These are phyloP conservation scores for Megalurothrips usitatus DNA, from an alignment of 2,888 invertebrate genomes.

Conservation along the genomic window DNA sequence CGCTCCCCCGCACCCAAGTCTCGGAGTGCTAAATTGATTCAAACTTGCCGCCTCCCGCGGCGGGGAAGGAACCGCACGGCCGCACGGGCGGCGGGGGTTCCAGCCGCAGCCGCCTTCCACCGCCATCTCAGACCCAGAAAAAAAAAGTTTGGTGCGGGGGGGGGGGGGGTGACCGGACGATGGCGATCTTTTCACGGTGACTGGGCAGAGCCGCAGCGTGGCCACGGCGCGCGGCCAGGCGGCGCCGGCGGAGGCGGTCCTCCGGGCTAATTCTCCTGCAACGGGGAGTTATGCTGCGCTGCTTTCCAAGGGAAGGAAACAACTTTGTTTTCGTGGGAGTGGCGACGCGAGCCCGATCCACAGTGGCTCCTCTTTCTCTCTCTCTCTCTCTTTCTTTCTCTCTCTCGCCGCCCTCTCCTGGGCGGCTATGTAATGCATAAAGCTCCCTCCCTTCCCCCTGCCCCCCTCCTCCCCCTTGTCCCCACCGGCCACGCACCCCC, in stretches of 20 bases:
- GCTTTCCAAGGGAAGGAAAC: neutral
- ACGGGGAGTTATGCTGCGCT: neutral
- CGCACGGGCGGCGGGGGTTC: neutral
- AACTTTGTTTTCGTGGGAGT: neutral
- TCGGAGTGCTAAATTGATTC: conserved; percentile 7
- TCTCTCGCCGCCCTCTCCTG: neutral
- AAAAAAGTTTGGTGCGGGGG: neutral
- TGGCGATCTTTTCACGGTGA: too few relatives aligned
- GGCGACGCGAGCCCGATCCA: neutral
- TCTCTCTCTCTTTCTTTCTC: neutral
- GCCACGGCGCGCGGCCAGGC: too few relatives aligned
- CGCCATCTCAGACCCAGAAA: neutral
- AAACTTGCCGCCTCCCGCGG: neutral
- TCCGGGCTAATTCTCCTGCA: neutral
- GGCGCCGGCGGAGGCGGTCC: too few relatives aligned
- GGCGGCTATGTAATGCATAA: neutral
- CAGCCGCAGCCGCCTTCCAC: neutral
- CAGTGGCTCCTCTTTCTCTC: too few relatives aligned
- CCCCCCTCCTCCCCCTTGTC: neutral
- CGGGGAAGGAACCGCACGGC: neutral
- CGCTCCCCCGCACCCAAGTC: too few relatives aligned
- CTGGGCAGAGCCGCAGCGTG: too few relatives aligned
- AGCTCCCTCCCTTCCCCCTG: neutral
- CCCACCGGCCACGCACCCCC: neutral
- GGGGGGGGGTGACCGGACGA: too few relatives aligned